phyloP scores from a whole-genome alignment of 2,113 vertebrate genomes.

The Fulmarus glacialis region DNA sequence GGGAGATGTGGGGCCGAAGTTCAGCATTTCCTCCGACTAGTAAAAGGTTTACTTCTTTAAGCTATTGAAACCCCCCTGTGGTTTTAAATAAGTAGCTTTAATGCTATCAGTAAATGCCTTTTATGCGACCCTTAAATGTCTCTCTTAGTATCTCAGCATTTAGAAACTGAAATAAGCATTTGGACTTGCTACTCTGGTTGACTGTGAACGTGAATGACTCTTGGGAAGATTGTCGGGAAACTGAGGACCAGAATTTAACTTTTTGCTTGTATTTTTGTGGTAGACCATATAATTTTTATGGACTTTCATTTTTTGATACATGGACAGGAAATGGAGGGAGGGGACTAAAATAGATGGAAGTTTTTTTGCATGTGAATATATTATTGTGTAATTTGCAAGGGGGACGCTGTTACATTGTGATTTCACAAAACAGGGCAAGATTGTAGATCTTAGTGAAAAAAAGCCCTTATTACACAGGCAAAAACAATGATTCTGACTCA shows the following conservation, averaged over 20 bases:
- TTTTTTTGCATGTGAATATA: rapidly evolving
- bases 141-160: background rate
- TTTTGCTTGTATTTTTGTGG: background rate
- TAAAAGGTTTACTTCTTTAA: background rate
- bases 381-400: background rate
- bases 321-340: background rate
- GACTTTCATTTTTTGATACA: background rate
- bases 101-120: background rate
- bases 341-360: background rate
- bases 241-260: too few relatives aligned
- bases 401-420: rapidly evolving
- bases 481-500: background rate
- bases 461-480: background rate
- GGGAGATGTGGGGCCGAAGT: background rate
- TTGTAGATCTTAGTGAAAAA: background rate
- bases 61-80: background rate
- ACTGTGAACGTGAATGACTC: rapidly evolving
- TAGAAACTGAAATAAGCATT: background rate
- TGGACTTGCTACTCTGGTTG: background rate
- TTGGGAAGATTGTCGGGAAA: background rate
- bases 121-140: background rate
- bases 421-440: background rate
- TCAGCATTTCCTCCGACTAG: rapidly evolving
- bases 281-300: rapidly evolving
- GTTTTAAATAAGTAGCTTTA: background rate